phyloP scores from a whole-genome alignment of 2,113 vertebrate genomes.

The Theristicus caerulescens region DNA sequence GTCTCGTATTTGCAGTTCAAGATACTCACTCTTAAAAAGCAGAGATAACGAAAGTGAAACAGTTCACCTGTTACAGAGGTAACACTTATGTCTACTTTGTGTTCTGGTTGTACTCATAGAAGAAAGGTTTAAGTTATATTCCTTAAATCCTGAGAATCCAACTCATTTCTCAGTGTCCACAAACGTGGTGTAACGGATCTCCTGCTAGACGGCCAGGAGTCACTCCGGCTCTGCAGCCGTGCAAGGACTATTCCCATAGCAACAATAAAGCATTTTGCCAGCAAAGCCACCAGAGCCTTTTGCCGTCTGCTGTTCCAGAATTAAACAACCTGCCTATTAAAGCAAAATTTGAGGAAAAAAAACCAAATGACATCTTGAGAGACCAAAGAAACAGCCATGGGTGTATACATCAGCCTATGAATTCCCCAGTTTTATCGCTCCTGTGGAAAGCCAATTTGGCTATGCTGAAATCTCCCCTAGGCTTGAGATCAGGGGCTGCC shows the following conservation, averaged over 20 bases:
- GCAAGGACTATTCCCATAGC: slow-evolving; percentile 11
- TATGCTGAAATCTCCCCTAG: not conserved
- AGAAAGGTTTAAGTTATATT: not conserved
- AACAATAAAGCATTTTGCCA: not conserved
- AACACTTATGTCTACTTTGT: not conserved
- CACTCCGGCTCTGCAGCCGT: not conserved
- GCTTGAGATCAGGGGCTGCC: not conserved
- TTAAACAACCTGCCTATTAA: not conserved
- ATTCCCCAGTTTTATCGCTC: not conserved
- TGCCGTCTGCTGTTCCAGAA: not conserved
- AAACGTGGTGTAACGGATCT: not conserved
- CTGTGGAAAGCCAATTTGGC: not conserved
- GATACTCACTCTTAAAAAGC: not conserved
- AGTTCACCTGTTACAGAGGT: not conserved
- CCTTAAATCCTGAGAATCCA: not conserved
- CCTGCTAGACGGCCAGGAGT: not conserved
- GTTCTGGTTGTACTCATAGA: not conserved
- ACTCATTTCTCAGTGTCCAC: not conserved
- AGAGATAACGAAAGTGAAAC: not conserved
- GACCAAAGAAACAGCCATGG: not conserved
- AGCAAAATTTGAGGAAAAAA: not conserved
- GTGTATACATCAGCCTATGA: not conserved
- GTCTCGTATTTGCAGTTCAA: not conserved
- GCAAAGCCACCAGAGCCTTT: not conserved
- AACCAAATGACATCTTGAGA: not conserved